Evolutionary conservation across 92 coral and sea anemone species (phyloP), one percentile per base, ranked within the genome.

Genomic region (Heteractis magnifica): DNA sequence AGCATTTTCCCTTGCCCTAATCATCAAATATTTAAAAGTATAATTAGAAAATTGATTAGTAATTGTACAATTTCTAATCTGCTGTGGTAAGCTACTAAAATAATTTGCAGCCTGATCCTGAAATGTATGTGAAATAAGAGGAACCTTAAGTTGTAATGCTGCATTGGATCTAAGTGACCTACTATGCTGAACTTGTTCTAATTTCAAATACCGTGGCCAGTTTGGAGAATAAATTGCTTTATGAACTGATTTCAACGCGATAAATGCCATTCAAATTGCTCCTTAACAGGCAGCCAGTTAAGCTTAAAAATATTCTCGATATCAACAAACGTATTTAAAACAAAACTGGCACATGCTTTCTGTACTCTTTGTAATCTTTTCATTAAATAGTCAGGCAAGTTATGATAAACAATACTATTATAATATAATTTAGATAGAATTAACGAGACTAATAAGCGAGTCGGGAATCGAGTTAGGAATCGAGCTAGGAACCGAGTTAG

Each of bases 141-240:
- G 18, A 8, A 15, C 10, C 18, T 71, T 7, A 41, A 72, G 77
- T 8, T 72, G 76, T 10, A 72, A 41, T 26, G 52, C 77, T 72
- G 77, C 77, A 72, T 26, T 72, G n/a, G 77, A 72, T 72, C 77
- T 72, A 49, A 72, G 77, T 8, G 77, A 48, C 52, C 77, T 49
- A 72, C 18, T 72, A 13, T 26, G 55, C n/a, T 26, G 48, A 34
- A 26, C 19, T 26, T 72, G 10, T n/a, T n/a, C n/a, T n/a, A n/a
- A n/a, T n/a, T 41, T 13, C 3, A 72, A 11, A 15, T 72, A 26
- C 0, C 3, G 51, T 26, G 77, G 51, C 55, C 77, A 72, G 3
- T 26, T 12, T 4, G 11, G 6, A 26, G 16, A 26, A 11, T 49
- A 48, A 26, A 72, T 15, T 7, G 52, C 77, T 72, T 72, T 72